A percentile compares a stretch with the other conserved stretches of the same genome.
phyloP scores from a whole-genome alignment of 1,140 invertebrate species.

The Platyura marginata region DNA sequence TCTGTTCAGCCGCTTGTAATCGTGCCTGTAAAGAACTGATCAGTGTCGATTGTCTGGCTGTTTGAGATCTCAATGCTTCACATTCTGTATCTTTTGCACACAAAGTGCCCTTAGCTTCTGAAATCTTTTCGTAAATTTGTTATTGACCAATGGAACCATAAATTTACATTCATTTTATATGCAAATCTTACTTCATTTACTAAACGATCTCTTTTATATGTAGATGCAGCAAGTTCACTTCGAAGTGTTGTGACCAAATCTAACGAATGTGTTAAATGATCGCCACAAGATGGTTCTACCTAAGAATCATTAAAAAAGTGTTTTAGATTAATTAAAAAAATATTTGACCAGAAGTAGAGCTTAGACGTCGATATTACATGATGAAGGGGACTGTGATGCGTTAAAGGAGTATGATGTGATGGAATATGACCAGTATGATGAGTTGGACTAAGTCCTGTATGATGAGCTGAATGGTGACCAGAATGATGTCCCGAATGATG shows the following conservation, averaged over 20 bases:
- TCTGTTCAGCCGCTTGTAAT: constrained; percentile 57
- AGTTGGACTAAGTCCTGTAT: too few relatives aligned
- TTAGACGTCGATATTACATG: too few relatives aligned
- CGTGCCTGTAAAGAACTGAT: constrained; percentile 59
- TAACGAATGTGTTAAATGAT: constrained; percentile 6
- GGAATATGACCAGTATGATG: neutral
- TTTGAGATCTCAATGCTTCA: constrained; percentile 45
- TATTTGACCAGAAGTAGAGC: too few relatives aligned
- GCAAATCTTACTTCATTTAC: constrained; percentile 36
- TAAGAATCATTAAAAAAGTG: too few relatives aligned
- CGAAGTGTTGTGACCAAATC: constrained; percentile 52
- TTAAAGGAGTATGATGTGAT: neutral
- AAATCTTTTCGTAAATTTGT: constrained; percentile 7
- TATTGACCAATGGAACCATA: neutral
- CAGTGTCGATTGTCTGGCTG: constrained; percentile 57
- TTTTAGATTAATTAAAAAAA: too few relatives aligned
- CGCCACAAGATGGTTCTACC: neutral
- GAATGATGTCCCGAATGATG: too few relatives aligned
- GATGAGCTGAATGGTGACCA: too few relatives aligned
- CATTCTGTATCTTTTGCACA: constrained; percentile 17
- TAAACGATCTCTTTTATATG: constrained; percentile 65
- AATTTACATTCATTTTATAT: neutral
- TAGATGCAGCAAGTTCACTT: constrained; percentile 58
- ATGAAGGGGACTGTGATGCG: neutral
- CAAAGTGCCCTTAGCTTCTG: constrained; percentile 12